Evolutionary conservation across 2,113 vertebrate species (phyloP), one percentile per base, ranked within the genome.

Genomic region (Actenoides hombroni): DNA sequence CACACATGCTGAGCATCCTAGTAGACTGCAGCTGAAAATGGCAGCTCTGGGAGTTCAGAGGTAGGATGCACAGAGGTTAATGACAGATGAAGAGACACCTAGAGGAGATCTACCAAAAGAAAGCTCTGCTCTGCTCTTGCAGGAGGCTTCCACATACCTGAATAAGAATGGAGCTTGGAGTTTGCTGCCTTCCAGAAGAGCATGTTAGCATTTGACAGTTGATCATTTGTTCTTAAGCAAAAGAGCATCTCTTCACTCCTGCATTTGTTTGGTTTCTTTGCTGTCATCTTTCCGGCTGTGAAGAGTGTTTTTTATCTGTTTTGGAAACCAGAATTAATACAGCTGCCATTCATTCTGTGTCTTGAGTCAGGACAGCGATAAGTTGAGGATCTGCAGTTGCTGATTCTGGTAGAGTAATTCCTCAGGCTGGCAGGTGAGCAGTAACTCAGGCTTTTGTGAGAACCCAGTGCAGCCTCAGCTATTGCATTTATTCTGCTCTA

Each of bases 31-130:
- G 3, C 28, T 37, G 76, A 0, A 53, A 42, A 51, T 5, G 11
- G 9, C 60, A 13, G 25, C 17, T 2, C 23, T 4, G 69, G 4
- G 6, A 44, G 70, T 75, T 42, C 71, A 2, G 53, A 42, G 35
- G 5, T 19, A 53, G 17, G 28, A 1, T 6, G 16, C 31, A 28
- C 54, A 7, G 23, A 16, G 29, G 3, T 25, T 16, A 5, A 4
- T 8, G 19, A 39, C 6, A 35, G 29, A 5, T 18, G 16, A 8
- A 18, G 24, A 26, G 21, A 16, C 1, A 3, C 12, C 1, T 0
- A n/a, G 35, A 37, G 29, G 16, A 65, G 13, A 10, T 9, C 17
- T 24, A 8, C 37, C 29, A 2, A 13, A 16, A 21, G 49, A 68
- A 23, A 46, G 4, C 29, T 26, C 24, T 78, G 20, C 6, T 18